Conservation (phyloP, 2,113 vertebrate genomes). For the Plectropomus leopardus region DNA sequence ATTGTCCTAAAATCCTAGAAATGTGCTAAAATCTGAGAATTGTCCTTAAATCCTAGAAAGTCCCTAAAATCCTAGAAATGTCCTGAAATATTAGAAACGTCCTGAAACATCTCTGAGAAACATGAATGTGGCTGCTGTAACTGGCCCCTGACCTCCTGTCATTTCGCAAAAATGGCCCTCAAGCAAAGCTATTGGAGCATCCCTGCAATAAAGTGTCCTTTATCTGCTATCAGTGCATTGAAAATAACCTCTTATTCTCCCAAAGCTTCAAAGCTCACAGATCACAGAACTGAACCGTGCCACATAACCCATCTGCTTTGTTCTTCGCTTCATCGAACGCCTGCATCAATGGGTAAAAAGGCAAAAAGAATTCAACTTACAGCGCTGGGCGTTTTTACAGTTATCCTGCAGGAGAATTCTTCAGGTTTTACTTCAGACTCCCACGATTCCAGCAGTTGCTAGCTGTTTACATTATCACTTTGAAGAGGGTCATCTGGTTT, state of each 20-base stretch:
- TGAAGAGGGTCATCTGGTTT: slow-evolving; percentile 77
- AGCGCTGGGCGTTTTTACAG: slow-evolving; percentile 30
- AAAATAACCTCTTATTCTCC: slow-evolving; percentile 1
- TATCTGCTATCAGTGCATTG: slow-evolving; percentile 20
- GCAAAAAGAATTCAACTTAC: slow-evolving; percentile 54
- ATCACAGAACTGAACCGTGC: slow-evolving; percentile 9
- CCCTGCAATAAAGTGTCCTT: not conserved
- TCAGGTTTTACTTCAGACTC: slow-evolving; percentile 70
- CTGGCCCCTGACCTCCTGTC: too few species aligned
- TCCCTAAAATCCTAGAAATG: too few species aligned
- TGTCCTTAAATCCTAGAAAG: too few species aligned
- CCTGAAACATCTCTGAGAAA: too few species aligned
- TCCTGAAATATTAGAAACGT: too few species aligned
- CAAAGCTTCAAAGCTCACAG: slow-evolving; percentile 32
- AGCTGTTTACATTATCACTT: slow-evolving; percentile 81
- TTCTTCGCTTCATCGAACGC: slow-evolving; percentile 11
- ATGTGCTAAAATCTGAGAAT: too few species aligned
- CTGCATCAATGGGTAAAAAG: slow-evolving; percentile 1
- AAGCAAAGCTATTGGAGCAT: too few species aligned
- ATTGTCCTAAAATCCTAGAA: too few species aligned
- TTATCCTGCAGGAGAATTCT: slow-evolving; percentile 59
- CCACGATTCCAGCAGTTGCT: slow-evolving; percentile 67
- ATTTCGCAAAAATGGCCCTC: too few species aligned
- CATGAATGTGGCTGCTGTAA: too few species aligned
- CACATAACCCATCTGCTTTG: slow-evolving; percentile 37